Evolutionary conservation across 1,140 invertebrate species (phyloP).

Genomic region (Leguminivora glycinivorella): DNA sequence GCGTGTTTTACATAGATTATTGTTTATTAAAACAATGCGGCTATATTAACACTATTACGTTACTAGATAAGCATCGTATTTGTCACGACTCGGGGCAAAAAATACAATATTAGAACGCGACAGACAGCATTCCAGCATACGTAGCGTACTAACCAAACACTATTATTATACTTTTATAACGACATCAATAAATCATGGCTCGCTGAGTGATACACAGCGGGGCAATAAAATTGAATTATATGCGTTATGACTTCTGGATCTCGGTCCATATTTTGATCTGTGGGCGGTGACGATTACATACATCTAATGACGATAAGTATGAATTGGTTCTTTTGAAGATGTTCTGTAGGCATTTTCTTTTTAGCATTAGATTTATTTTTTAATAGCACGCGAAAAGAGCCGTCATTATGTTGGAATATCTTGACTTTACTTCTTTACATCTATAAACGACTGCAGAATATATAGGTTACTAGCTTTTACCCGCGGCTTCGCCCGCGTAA

Average conservation of each 20-base stretch:
- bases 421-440: too few species aligned
- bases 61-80: conserved; percentile 10
- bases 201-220: conserved; percentile 23
- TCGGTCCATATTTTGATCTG: conserved; percentile 9
- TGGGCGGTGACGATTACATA: not conserved
- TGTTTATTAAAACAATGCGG: conserved; percentile 10
- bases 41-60: not conserved
- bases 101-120: conserved; percentile 3
- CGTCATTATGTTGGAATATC: too few species aligned
- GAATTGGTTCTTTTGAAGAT: not conserved
- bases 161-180: conserved; percentile 22
- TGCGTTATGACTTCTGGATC: conserved; percentile 10
- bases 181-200: conserved; percentile 2
- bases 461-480: too few species aligned
- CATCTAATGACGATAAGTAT: not conserved
- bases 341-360: not conserved
- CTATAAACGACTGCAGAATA: too few species aligned
- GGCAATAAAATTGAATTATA: conserved; percentile 22
- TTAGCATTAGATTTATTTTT: too few species aligned
- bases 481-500: too few species aligned
- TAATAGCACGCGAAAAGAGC: too few species aligned
- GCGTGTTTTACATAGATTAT: not conserved
- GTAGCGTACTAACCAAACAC: conserved; percentile 4
- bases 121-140: conserved; percentile 9
- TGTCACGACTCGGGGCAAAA: conserved; percentile 16